Conservation (phyloP, 2,888 invertebrate genomes). For the Campoplex nolae region DNA sequence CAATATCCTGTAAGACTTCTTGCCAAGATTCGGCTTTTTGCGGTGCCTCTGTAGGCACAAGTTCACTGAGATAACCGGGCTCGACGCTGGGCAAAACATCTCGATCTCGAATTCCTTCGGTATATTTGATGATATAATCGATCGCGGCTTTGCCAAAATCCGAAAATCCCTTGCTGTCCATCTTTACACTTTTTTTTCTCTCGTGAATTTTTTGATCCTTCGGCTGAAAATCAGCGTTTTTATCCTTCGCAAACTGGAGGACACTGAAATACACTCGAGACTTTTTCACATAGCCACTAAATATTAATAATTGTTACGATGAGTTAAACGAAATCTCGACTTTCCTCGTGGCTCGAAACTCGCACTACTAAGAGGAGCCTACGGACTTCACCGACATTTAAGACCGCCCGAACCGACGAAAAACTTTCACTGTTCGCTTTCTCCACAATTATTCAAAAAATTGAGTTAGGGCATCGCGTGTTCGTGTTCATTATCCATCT, state of each 20-base stretch:
- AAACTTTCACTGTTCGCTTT: slow-evolving; percentile 80
- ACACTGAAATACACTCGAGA: slow-evolving; percentile 18
- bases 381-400: slow-evolving; percentile 62
- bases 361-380: slow-evolving; percentile 52
- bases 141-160: slow-evolving; percentile 94
- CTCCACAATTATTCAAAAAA: slow-evolving; percentile 79
- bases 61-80: slow-evolving; percentile 94
- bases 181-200: slow-evolving; percentile 77
- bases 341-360: slow-evolving; percentile 57
- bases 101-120: slow-evolving; percentile 93
- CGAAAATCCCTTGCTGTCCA: slow-evolving; percentile 92
- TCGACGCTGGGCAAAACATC: slow-evolving; percentile 92
- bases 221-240: not conserved
- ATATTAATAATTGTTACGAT: not conserved
- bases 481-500: slow-evolving; percentile 25
- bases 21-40: slow-evolving; percentile 93
- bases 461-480: slow-evolving; percentile 64
- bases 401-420: slow-evolving; percentile 60
- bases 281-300: slow-evolving; percentile 21
- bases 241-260: not conserved
- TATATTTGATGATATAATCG: slow-evolving; percentile 96
- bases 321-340: slow-evolving; percentile 37
- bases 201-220: not conserved
- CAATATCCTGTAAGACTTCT: slow-evolving; percentile 93
- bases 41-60: slow-evolving; percentile 94